Conservation (phyloP, 2,888 invertebrate species). For the Theretra japonica region DNA sequence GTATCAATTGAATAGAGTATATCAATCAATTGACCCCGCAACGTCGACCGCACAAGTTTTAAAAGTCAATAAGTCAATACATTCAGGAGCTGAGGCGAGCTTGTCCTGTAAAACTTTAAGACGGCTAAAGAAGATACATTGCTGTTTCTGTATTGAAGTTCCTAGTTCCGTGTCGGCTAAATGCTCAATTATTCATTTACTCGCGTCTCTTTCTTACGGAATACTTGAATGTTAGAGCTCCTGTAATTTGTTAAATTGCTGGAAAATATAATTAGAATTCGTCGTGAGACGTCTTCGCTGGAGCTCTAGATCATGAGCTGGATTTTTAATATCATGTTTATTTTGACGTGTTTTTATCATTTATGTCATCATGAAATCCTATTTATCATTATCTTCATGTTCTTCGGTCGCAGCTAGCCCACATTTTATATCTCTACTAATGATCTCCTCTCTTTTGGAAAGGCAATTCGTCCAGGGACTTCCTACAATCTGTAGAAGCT, state of each 20-base stretch:
- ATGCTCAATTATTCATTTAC: slow-evolving; percentile 20
- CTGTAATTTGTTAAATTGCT: slow-evolving; percentile 15
- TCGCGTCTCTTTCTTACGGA: slow-evolving; percentile 14
- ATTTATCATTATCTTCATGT: no score
- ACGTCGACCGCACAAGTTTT: slow-evolving; percentile 40
- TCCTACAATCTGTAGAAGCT: no score
- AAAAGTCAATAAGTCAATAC: slow-evolving; percentile 62
- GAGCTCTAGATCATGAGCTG: background rate
- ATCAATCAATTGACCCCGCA: slow-evolving; percentile 26
- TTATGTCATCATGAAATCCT: no score
- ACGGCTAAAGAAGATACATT: slow-evolving; percentile 62
- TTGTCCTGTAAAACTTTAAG: slow-evolving; percentile 52
- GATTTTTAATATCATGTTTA: no score
- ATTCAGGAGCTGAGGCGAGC: slow-evolving; percentile 35
- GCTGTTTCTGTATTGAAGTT: slow-evolving; percentile 47
- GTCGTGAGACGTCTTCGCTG: background rate
- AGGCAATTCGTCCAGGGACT: no score
- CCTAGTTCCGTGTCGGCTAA: slow-evolving; percentile 2
- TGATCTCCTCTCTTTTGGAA: no score
- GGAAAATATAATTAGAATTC: slow-evolving; percentile 1
- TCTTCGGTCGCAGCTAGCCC: no score
- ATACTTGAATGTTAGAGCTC: background rate
- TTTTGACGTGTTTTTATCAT: no score
- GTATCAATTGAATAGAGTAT: background rate
- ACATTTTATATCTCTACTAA: no score